Conservation (phyloP, 2,113 vertebrate species). For the Calyptommatus sinebrachiatus region DNA sequence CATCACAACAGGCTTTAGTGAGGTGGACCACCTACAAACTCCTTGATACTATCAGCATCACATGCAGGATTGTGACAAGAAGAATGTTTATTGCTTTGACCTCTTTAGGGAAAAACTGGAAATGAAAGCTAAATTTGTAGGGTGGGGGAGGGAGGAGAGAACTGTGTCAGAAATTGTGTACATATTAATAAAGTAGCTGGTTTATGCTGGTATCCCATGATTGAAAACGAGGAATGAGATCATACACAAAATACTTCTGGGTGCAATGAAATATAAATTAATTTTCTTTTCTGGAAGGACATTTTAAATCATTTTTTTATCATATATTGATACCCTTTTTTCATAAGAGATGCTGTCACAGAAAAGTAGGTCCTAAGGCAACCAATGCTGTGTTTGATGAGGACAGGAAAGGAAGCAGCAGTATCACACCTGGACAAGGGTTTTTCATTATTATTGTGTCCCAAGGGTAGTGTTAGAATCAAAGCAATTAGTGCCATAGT, state of each 20-base stretch:
- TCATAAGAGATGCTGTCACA: background rate
- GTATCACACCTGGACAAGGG: background rate
- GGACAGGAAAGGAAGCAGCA: background rate
- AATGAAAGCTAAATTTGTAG: too few species aligned
- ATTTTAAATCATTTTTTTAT: slow-evolving; percentile 5
- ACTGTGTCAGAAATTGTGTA: background rate
- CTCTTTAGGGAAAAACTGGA: too few species aligned
- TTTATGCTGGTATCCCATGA: background rate
- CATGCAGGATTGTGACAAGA: too few species aligned
- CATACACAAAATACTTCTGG: background rate
- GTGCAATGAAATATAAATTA: background rate
- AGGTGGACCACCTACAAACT: too few species aligned
- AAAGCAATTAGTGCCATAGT: background rate
- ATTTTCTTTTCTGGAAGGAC: slow-evolving; percentile 14
- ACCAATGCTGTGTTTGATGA: background rate
- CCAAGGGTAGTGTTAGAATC: background rate
- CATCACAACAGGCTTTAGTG: too few species aligned
- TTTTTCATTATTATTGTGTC: background rate
- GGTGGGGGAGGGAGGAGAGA: too few species aligned
- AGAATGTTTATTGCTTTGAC: too few species aligned
- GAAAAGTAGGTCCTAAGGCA: slow-evolving; percentile 3
- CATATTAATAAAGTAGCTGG: background rate
- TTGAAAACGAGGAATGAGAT: background rate
- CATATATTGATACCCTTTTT: slow-evolving; percentile 10
- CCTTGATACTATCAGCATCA: too few species aligned